Evolutionary conservation across 2,797 vertebrate genomes (phyloP).

Genomic region (Tenualosa thibaudeaui): DNA sequence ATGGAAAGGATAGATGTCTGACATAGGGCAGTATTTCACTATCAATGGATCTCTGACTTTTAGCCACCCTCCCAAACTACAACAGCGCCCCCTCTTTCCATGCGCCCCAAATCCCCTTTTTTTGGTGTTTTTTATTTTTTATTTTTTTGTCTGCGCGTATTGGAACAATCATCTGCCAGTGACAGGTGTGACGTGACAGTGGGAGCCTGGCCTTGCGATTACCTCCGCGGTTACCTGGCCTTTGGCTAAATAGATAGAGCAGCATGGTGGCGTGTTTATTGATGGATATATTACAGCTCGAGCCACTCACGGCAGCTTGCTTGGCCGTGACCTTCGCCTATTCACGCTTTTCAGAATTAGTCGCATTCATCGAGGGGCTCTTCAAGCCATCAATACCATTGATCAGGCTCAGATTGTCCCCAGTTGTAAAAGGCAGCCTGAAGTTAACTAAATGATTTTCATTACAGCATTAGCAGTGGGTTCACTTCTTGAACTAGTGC

Average conservation of each 20-base stretch:
- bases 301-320: constrained; percentile 62
- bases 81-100: not conserved
- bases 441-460: constrained; percentile 78
- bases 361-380: constrained; percentile 70
- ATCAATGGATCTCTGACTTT: not conserved
- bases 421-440: constrained; percentile 67
- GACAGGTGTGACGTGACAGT: constrained; percentile 22
- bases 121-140: too few species aligned
- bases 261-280: constrained; percentile 64
- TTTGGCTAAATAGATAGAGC: constrained; percentile 60
- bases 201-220: constrained; percentile 39
- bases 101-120: not conserved
- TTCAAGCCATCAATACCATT: constrained; percentile 73
- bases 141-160: not conserved
- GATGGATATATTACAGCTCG: constrained; percentile 71
- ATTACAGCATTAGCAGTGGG: constrained; percentile 73
- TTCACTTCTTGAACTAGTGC: constrained; percentile 62
- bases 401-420: constrained; percentile 72
- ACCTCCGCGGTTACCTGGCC: constrained; percentile 49
- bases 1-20: not conserved
- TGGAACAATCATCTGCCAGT: constrained; percentile 25
- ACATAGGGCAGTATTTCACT: constrained; percentile 9
- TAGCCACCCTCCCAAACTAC: not conserved
- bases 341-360: constrained; percentile 71
- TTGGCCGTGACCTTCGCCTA: constrained; percentile 70